A percentile compares a stretch with the other conserved stretches of the same genome.
phyloP scores from a whole-genome alignment of 2,113 vertebrate genomes.

The Pimephales promelas region DNA sequence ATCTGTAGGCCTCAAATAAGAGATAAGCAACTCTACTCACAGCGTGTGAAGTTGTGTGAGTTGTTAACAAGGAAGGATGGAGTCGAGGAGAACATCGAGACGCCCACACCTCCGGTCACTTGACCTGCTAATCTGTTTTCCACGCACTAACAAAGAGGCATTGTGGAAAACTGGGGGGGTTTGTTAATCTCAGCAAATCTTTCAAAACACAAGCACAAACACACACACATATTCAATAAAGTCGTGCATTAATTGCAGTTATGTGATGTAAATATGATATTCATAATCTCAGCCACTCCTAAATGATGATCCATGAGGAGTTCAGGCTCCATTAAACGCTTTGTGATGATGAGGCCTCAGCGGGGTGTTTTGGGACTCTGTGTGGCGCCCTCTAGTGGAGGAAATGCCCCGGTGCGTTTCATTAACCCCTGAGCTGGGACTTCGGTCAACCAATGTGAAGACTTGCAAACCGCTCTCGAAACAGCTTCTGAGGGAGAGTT shows the following conservation, averaged over 20 bases:
- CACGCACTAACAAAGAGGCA: constrained; percentile 77
- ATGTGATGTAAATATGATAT: not conserved
- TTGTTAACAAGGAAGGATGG: constrained; percentile 56
- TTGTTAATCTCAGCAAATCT: constrained; percentile 74
- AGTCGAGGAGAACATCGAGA: constrained; percentile 10
- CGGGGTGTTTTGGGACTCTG: not conserved
- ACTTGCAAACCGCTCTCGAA: not conserved
- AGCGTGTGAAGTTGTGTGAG: constrained; percentile 44
- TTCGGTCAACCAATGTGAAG: not conserved
- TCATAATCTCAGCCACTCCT: not conserved
- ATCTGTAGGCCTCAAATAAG: not conserved
- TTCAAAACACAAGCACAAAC: not conserved
- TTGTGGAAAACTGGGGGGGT: constrained; percentile 68
- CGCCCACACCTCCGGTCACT: constrained; percentile 77
- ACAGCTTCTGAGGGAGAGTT: not conserved
- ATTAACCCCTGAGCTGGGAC: constrained; percentile 13
- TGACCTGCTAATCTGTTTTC: constrained; percentile 78
- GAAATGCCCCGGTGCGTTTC: constrained; percentile 40
- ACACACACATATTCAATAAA: not conserved
- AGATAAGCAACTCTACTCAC: constrained; percentile 43
- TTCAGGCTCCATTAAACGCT: not conserved
- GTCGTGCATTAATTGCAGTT: not conserved
- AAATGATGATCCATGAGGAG: not conserved
- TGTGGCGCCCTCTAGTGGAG: constrained; percentile 42
- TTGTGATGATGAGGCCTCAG: not conserved